These are phyloP conservation scores for Napeogenes sylphis DNA, from an alignment of 2,888 invertebrate species.

Conservation along the genomic window DNA sequence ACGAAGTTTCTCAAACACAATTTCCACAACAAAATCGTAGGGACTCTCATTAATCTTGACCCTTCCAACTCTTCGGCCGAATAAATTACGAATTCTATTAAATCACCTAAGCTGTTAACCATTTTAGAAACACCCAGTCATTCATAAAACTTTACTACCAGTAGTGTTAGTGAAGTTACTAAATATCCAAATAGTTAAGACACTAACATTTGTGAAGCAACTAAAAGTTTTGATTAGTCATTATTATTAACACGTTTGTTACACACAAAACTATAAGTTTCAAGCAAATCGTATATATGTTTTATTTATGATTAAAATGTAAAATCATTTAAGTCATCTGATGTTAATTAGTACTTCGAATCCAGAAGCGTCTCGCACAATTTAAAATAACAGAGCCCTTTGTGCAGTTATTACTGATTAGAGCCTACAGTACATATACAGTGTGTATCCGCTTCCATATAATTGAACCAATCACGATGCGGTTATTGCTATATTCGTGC, in stretches of 20 bases:
- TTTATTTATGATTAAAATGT: too few species aligned
- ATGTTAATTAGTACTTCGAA: constrained; percentile 13
- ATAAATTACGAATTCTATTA: constrained; percentile 1
- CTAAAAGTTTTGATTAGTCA: too few species aligned
- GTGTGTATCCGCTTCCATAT: constrained; percentile 54
- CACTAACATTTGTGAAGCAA: too few species aligned
- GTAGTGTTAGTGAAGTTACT: neutral
- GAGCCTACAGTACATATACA: too few species aligned
- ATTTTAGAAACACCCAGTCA: neutral
- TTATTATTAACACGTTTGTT: too few species aligned
- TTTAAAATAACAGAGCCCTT: constrained; percentile 36
- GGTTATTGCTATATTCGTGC: constrained; percentile 44
- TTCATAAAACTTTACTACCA: neutral
- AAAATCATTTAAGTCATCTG: neutral
- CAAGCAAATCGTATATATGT: too few species aligned
- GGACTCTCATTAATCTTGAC: constrained; percentile 4
- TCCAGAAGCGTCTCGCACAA: constrained; percentile 28
- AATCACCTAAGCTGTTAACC: neutral
- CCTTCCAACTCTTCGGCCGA: neutral
- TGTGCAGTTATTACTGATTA: too few species aligned
- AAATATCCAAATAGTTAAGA: neutral
- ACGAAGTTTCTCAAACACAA: neutral
- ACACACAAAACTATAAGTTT: too few species aligned
- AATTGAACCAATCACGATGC: constrained; percentile 56
- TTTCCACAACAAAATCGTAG: neutral